Evolutionary conservation across 2,888 invertebrate species (phyloP), one percentile per base, ranked within the genome.

Genomic region (Lochmaea capreae): DNA sequence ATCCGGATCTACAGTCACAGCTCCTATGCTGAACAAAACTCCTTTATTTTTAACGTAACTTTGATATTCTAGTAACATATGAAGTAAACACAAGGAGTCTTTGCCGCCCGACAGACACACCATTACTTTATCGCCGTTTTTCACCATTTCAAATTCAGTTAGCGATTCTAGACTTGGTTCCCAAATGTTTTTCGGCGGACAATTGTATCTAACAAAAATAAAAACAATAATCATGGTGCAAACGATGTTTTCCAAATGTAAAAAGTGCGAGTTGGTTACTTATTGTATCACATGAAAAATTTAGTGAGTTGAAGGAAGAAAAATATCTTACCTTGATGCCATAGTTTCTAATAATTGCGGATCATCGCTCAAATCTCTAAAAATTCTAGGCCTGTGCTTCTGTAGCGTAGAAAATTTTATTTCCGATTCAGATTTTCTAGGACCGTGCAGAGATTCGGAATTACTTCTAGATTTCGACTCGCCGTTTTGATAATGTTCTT

Each of bases 31-130:
- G 85, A 97, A 96, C 79, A 92, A 89, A 58, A 95, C 90, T 14
- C 94, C 95, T 85, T 94, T 92, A 1, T 92, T 91, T 72, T 91
- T 88, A 5, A 92, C 91, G 83, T 94, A 93, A 86, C 92, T 93
- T 88, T 95, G 94, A 86, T 95, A 95, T 85, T 97, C 96, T 70
- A 93, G 92, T 81, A 97, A 88, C 0, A 94, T 92, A 85, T 97
- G 97, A 0, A 97, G 88, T 11, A 97, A 88, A 0, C 94, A 93
- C n/a, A 97, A 87, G 0, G 96, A 96, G 83, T 95, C 93, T 79
- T 93, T 93, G 3, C 95, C 94, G 0, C 94, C 95, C 0, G 96
- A 95, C 61, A 97, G 88, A 84, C 97, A 96, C 14, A 97, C 92
- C 83, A 97, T 89, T 16, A 78, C 75, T 76, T 92, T 90, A 85